These are phyloP conservation scores for Drosophila subsilvestris DNA, from an alignment of 2,888 invertebrate species.

Conservation along the genomic window DNA sequence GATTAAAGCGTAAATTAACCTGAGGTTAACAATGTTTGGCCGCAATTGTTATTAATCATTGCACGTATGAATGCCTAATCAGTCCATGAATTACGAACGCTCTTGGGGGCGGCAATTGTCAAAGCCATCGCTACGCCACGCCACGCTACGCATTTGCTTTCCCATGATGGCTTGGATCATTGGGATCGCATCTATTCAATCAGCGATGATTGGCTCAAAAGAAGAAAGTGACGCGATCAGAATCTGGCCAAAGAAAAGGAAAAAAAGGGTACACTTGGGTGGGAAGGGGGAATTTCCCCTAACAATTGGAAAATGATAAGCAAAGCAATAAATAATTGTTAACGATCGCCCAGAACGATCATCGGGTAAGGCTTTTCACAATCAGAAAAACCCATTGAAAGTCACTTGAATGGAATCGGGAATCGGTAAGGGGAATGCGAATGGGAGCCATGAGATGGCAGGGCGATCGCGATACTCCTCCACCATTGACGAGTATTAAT, in stretches of 20 bases:
- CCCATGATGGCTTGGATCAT: constrained; percentile 52
- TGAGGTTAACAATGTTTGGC: constrained; percentile 78
- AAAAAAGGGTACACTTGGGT: constrained; percentile 39
- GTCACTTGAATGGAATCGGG: constrained; percentile 55
- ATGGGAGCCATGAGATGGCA: constrained; percentile 22
- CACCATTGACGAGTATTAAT: constrained; percentile 70
- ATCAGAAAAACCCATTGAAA: constrained; percentile 47
- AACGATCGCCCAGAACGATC: constrained; percentile 38
- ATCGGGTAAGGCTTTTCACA: constrained; percentile 35
- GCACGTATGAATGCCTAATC: constrained; percentile 79
- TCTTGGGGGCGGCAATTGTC: constrained; percentile 47
- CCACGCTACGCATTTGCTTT: constrained; percentile 63
- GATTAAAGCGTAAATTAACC: constrained; percentile 81
- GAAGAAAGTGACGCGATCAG: constrained; percentile 48
- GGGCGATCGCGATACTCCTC: constrained; percentile 33
- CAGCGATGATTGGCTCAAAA: constrained; percentile 66
- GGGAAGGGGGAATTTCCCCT: constrained; percentile 10
- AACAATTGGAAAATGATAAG: constrained; percentile 41
- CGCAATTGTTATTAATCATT: constrained; percentile 79
- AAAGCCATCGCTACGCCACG: constrained; percentile 60
- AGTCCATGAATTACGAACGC: constrained; percentile 71
- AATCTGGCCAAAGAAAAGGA: constrained; percentile 38
- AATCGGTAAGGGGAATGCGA: not conserved
- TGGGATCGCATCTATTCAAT: constrained; percentile 65
- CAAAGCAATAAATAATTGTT: constrained; percentile 72